These are phyloP conservation scores for Hyposoter didymator DNA, from an alignment of 2,888 invertebrate species.

Conservation along the genomic window DNA sequence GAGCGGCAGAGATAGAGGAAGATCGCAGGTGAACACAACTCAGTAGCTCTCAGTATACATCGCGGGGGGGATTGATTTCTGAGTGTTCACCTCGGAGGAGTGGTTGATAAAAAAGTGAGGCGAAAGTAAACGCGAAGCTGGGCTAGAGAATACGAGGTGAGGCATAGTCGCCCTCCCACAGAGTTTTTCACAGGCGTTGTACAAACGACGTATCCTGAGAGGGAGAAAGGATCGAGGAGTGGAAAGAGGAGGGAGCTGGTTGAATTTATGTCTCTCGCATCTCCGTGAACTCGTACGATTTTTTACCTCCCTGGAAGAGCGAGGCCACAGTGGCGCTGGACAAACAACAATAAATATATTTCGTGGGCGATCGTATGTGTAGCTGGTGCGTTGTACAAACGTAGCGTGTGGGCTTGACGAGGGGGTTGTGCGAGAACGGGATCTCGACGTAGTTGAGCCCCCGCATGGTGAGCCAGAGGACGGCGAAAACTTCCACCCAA, in stretches of 20 bases:
- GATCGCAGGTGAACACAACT: slow-evolving; percentile 39
- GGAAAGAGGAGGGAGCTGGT: slow-evolving; percentile 70
- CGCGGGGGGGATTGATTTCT: slow-evolving; percentile 61
- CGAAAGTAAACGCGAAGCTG: slow-evolving; percentile 61
- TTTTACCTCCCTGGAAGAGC: slow-evolving; percentile 73
- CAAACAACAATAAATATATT: slow-evolving; percentile 85
- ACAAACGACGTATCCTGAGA: slow-evolving; percentile 10
- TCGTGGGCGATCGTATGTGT: slow-evolving; percentile 74
- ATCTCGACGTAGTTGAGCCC: slow-evolving; percentile 48
- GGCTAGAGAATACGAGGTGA: slow-evolving; percentile 51
- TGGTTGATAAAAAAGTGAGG: slow-evolving; percentile 64
- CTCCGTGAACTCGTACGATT: slow-evolving; percentile 78
- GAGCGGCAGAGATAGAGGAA: neutral
- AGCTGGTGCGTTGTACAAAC: slow-evolving; percentile 17
- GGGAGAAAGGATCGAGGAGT: slow-evolving; percentile 64
- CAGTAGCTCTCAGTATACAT: slow-evolving; percentile 36
- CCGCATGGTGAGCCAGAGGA: slow-evolving; percentile 57
- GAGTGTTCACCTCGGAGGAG: slow-evolving; percentile 46
- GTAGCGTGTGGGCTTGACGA: slow-evolving; percentile 42
- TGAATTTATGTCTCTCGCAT: slow-evolving; percentile 79
- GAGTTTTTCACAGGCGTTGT: slow-evolving; percentile 47
- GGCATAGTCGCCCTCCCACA: slow-evolving; percentile 27
- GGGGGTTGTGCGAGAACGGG: slow-evolving; percentile 63
- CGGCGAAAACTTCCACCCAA: slow-evolving; percentile 80
- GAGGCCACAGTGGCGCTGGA: slow-evolving; percentile 78